Evolutionary conservation across 2,797 vertebrate species (phyloP).

Genomic region (Acrossocheilus fasciatus): DNA sequence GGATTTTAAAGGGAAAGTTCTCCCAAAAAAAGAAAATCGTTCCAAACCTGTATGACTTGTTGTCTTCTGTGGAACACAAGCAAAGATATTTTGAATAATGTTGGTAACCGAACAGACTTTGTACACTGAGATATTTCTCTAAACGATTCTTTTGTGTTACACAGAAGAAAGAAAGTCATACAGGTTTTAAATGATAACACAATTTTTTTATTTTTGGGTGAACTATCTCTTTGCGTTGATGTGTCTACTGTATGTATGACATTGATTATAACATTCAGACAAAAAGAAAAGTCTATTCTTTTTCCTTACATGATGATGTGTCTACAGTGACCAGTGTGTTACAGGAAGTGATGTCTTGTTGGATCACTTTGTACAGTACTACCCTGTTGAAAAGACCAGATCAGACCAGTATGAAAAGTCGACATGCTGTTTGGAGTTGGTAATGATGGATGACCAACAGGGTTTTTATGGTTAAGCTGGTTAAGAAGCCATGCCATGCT

Average conservation of each 20-base stretch:
- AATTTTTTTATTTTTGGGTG: neutral
- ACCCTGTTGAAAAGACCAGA: constrained; percentile 37
- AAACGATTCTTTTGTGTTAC: neutral
- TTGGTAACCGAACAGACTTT: neutral
- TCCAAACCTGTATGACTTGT: neutral
- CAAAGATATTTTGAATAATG: neutral
- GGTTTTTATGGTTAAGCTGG: constrained; percentile 15
- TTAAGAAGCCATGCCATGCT: constrained; percentile 4
- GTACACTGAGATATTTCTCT: neutral
- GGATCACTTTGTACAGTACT: constrained; percentile 8
- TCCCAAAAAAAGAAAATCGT: neutral
- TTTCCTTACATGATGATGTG: constrained; percentile 17
- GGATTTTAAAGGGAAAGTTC: neutral
- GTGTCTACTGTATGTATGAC: constrained; percentile 22
- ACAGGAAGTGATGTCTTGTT: constrained; percentile 24
- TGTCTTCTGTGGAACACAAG: neutral
- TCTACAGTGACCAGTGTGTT: neutral
- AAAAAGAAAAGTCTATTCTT: neutral
- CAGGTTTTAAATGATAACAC: neutral
- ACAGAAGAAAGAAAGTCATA: neutral
- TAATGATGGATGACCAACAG: neutral
- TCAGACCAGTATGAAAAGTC: neutral
- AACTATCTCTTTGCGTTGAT: neutral
- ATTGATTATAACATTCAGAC: constrained; percentile 1
- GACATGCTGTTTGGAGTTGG: neutral